Evolutionary conservation across 2,113 vertebrate genomes (phyloP).

Genomic region (Ibidorhyncha struthersii): DNA sequence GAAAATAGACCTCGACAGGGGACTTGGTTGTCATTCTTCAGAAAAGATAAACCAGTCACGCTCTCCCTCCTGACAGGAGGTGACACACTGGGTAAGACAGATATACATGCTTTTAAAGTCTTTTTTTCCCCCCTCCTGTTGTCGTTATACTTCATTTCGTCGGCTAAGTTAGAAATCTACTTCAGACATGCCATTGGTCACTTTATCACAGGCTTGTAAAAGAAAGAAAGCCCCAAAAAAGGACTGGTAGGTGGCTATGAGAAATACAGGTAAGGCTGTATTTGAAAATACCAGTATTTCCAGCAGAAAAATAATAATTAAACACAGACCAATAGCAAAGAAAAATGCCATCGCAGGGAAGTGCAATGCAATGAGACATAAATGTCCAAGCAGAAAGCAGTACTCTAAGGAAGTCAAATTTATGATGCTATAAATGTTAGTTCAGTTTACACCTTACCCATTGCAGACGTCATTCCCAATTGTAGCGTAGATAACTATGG

Average conservation of each 20-base stretch:
- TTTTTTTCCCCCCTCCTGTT: not conserved
- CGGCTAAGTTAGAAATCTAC: not conserved
- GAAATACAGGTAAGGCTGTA: not conserved
- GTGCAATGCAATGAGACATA: not conserved
- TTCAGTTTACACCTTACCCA: constrained; percentile 53
- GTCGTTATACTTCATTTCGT: not conserved
- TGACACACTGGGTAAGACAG: not conserved
- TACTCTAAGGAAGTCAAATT: not conserved
- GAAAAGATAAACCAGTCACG: not conserved
- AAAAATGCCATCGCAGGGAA: not conserved
- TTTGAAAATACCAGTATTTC: not conserved
- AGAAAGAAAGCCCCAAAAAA: not conserved
- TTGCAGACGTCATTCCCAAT: constrained; percentile 83
- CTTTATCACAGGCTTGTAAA: not conserved
- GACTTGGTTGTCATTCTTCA: not conserved
- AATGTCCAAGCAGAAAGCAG: not conserved
- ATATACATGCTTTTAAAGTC: not conserved
- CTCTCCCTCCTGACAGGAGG: not conserved
- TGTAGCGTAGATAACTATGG: constrained; percentile 71
- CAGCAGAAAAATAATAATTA: not conserved
- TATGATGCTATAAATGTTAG: not conserved
- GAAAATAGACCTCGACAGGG: not conserved
- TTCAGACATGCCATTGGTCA: not conserved
- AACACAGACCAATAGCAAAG: not conserved
- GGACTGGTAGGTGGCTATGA: not conserved